Evolutionary conservation across 2,888 invertebrate species (phyloP).

Genomic region (Timema podura): DNA sequence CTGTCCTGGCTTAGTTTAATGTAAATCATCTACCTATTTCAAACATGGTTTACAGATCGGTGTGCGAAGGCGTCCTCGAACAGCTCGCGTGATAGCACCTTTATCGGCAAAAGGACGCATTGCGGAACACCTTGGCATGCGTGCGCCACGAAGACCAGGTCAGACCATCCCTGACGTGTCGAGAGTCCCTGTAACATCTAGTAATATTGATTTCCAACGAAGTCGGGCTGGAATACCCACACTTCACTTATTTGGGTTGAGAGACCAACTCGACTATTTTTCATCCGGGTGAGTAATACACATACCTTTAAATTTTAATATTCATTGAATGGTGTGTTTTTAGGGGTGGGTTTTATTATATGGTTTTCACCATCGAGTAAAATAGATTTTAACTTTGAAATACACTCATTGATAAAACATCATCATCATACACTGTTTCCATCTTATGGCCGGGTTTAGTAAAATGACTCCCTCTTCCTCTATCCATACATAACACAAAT

Average conservation of each 20-base stretch:
- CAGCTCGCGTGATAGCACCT: conserved; percentile 20
- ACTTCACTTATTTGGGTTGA: conserved; percentile 62
- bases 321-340: no score
- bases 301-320: background rate
- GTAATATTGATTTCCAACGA: conserved; percentile 35
- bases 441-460: no score
- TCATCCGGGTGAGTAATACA: conserved; percentile 38
- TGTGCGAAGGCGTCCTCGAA: conserved; percentile 6
- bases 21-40: no score
- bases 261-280: conserved; percentile 67
- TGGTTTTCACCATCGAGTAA: no score
- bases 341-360: no score
- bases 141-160: conserved; percentile 40
- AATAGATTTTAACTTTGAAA: no score
- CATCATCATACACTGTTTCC: no score
- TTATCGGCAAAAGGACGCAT: conserved; percentile 48
- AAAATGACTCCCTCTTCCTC: no score
- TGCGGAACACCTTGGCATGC: conserved; percentile 50
- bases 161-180: conserved; percentile 43
- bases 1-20: no score
- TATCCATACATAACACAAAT: no score
- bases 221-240: conserved; percentile 51
- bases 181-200: conserved; percentile 2
- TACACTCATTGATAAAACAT: no score
- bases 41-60: background rate